These are phyloP conservation scores for Willowsia nigromaculata DNA, from an alignment of 2,888 invertebrate genomes.

Conservation along the genomic window DNA sequence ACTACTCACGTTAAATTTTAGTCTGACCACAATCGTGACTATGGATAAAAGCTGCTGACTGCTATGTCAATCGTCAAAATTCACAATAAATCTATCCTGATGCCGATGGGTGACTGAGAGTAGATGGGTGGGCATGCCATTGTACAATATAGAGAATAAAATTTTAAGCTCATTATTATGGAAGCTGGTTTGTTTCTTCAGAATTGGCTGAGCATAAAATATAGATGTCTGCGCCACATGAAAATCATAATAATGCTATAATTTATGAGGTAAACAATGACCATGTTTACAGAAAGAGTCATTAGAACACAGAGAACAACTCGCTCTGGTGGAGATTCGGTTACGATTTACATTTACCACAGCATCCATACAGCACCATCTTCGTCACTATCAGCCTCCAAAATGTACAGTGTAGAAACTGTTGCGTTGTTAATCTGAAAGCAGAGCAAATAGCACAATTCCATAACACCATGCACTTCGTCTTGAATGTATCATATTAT, in stretches of 20 bases:
- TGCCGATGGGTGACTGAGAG: not conserved
- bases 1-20: too few species aligned
- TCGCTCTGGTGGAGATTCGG: not conserved
- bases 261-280: slow-evolving; percentile 72
- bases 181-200: slow-evolving; percentile 58
- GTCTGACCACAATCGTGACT: too few species aligned
- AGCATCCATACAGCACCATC: not conserved
- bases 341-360: slow-evolving; percentile 3
- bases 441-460: slow-evolving; percentile 13
- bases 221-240: slow-evolving; percentile 73
- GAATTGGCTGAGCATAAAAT: slow-evolving; percentile 66
- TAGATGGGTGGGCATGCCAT: not conserved
- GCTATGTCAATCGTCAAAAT: not conserved
- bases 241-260: slow-evolving; percentile 71
- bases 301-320: slow-evolving; percentile 41
- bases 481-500: not conserved
- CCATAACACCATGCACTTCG: not conserved
- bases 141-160: slow-evolving; percentile 5
- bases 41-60: not conserved
- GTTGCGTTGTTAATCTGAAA: too few species aligned
- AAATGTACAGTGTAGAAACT: too few species aligned
- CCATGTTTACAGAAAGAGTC: slow-evolving; percentile 70
- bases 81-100: not conserved
- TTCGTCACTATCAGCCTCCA: not conserved
- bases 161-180: slow-evolving; percentile 5